These are phyloP conservation scores for Falco biarmicus DNA, from an alignment of 2,797 vertebrate genomes.

Conservation along the genomic window DNA sequence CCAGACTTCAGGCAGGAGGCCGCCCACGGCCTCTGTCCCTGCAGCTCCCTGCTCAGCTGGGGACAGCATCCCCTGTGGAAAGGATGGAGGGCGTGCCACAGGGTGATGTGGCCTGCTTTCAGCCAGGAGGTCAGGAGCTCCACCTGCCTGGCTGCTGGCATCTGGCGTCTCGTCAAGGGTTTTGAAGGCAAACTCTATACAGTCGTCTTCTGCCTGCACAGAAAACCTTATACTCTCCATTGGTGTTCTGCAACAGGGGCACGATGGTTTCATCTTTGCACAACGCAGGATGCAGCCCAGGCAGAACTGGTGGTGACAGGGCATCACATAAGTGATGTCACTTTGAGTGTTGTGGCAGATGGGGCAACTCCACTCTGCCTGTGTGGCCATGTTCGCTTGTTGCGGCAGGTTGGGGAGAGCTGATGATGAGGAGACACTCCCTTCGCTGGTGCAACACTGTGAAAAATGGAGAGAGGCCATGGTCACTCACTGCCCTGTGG, in stretches of 20 bases:
- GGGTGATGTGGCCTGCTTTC: too few relatives aligned
- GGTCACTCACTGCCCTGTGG: neutral
- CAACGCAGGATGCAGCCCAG: neutral
- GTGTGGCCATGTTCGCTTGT: neutral
- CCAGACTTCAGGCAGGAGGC: neutral
- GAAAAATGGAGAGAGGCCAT: neutral
- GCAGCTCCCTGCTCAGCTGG: fast-evolving
- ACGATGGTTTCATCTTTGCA: neutral
- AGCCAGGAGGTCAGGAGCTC: fast-evolving
- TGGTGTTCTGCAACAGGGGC: neutral
- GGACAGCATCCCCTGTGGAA: too few relatives aligned
- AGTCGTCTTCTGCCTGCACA: too few relatives aligned
- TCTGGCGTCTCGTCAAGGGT: too few relatives aligned
- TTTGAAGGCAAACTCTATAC: too few relatives aligned
- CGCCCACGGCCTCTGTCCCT: neutral
- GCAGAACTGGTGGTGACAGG: neutral
- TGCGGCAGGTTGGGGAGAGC: neutral
- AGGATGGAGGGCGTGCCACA: too few relatives aligned
- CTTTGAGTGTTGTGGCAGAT: too few relatives aligned
- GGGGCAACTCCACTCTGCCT: fast-evolving
- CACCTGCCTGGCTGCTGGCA: too few relatives aligned
- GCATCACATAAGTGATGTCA: neutral
- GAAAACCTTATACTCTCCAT: too few relatives aligned
- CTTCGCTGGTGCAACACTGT: neutral
- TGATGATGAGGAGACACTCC: too few relatives aligned